Evolutionary conservation across 2,113 vertebrate genomes (phyloP).

Genomic region (Trinectes maculatus): DNA sequence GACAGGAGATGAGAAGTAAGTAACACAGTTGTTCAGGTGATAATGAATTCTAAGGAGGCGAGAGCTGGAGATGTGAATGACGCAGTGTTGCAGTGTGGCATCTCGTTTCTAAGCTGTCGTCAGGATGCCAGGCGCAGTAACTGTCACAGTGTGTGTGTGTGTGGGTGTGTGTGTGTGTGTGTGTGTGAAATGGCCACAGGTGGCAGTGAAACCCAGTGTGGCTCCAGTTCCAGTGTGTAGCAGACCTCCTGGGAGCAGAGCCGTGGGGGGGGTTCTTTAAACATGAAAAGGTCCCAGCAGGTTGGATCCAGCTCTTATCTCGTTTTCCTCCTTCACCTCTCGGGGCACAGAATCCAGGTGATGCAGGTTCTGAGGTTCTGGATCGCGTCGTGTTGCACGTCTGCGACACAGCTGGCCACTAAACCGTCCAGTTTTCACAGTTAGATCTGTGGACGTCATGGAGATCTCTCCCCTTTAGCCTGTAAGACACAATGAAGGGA

Average conservation of each 20-base stretch:
- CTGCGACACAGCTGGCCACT: no score
- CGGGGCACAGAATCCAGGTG: neutral
- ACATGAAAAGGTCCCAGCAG: constrained; percentile 47
- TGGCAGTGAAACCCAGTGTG: constrained; percentile 14
- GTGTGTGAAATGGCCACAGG: constrained; percentile 25
- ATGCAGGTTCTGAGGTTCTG: no score
- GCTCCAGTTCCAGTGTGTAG: constrained; percentile 29
- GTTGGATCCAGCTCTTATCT: constrained; percentile 58
- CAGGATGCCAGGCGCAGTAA: neutral
- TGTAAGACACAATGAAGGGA: constrained; percentile 42
- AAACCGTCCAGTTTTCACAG: no score
- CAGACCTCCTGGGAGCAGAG: constrained; percentile 39
- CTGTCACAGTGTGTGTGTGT: constrained; percentile 6
- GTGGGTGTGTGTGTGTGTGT: constrained; percentile 1
- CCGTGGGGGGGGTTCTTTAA: constrained; percentile 38
- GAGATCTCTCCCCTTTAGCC: constrained; percentile 40
- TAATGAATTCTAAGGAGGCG: constrained; percentile 39
- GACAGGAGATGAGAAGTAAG: constrained; percentile 24
- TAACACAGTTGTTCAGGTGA: constrained; percentile 33
- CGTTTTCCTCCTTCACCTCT: constrained; percentile 24
- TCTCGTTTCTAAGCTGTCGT: constrained; percentile 17
- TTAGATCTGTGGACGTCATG: no score
- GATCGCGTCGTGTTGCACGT: no score
- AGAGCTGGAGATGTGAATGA: constrained; percentile 28
- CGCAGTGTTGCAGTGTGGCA: neutral